phyloP scores from a whole-genome alignment of 2,113 vertebrate species.

The Agapornis roseicollis region DNA sequence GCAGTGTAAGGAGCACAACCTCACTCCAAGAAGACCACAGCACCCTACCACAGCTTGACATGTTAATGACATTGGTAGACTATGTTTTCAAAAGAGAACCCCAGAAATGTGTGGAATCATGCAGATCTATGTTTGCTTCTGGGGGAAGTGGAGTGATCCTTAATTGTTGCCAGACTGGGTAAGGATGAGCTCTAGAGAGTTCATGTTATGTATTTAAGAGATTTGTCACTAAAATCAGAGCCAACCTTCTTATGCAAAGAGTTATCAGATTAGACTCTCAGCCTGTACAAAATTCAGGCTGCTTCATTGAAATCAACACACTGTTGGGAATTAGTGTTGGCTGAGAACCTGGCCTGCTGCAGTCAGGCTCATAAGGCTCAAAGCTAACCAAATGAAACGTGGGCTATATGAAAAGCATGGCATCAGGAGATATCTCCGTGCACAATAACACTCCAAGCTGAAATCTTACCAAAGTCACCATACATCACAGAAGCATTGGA shows the following conservation, averaged over 20 bases:
- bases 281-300: not conserved
- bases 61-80: not conserved
- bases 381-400: accelerated
- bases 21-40: not conserved
- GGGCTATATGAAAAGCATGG: not conserved
- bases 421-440: not conserved
- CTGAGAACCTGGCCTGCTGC: not conserved
- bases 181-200: not conserved
- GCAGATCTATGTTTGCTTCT: not conserved
- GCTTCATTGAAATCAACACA: not conserved
- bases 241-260: not conserved
- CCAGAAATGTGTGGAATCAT: not conserved
- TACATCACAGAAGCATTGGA: not conserved
- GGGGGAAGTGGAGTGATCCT: not conserved
- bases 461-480: not conserved
- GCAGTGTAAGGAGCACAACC: not conserved
- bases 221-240: not conserved
- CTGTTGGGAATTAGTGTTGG: not conserved
- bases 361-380: not conserved
- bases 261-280: not conserved
- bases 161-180: not conserved
- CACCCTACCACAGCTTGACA: not conserved
- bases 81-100: not conserved
- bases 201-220: not conserved
- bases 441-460: not conserved